A percentile compares a stretch with the other conserved stretches of the same genome.
Evolutionary conservation across 2,888 invertebrate genomes (phyloP).

Genomic region (Diachrysia chrysitis): DNA sequence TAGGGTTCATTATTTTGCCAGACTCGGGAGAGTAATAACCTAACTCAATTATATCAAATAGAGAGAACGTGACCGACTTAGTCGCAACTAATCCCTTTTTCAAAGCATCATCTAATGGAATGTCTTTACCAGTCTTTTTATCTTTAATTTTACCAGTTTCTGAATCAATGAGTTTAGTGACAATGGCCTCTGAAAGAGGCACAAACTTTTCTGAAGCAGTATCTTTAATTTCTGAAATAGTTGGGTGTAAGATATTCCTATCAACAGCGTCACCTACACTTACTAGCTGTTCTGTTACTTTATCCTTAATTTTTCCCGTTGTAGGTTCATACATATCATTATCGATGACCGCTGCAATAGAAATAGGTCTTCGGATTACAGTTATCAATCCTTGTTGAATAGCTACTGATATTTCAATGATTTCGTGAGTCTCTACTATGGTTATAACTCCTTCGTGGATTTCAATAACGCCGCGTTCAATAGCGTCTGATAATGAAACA

Average conservation of each 20-base stretch:
- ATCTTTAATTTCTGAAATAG: conserved; percentile 94
- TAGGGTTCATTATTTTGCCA: conserved; percentile 93
- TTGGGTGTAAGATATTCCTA: conserved; percentile 94
- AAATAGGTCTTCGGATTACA: conserved; percentile 92
- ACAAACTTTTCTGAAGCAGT: conserved; percentile 92
- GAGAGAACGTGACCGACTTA: conserved; percentile 91
- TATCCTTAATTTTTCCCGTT: conserved; percentile 92
- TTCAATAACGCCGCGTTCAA: conserved; percentile 94
- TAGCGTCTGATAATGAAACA: conserved; percentile 94
- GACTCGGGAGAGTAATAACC: conserved; percentile 93
- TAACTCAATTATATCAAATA: conserved; percentile 93
- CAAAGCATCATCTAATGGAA: conserved; percentile 92
- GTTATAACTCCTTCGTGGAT: conserved; percentile 92
- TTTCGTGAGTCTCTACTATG: conserved; percentile 91
- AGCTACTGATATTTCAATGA: conserved; percentile 92
- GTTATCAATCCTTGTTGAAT: conserved; percentile 92
- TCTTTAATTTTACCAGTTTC: conserved; percentile 93
- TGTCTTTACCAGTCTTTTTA: conserved; percentile 91
- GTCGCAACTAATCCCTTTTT: conserved; percentile 92
- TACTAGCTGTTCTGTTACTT: conserved; percentile 92
- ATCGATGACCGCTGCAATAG: conserved; percentile 93
- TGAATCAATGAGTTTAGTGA: conserved; percentile 91
- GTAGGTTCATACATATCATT: conserved; percentile 92
- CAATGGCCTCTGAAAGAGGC: conserved; percentile 93
- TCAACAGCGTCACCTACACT: conserved; percentile 93